Evolutionary conservation across 2,797 vertebrate species (phyloP), one percentile per base, ranked within the genome.

Genomic region (Alca torda): DNA sequence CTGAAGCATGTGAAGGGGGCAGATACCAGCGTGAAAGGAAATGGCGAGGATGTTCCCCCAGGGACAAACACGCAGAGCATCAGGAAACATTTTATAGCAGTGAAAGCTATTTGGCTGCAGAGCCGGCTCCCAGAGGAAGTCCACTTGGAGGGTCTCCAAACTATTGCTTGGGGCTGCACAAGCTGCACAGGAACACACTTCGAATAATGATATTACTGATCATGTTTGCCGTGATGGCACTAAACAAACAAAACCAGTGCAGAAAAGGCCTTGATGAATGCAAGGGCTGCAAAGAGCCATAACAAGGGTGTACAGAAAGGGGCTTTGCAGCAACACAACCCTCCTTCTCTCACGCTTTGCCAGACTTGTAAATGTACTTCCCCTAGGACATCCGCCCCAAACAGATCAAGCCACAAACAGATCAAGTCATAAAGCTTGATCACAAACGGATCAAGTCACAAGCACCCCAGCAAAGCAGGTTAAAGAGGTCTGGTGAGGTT

Each of bases 71-170:
- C 4, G 0, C 43, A 74, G 53, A 0, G 9, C 28, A 26, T 59
- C 73, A 95, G 93, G 91, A 96, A 90, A 68, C 0, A 1, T 95
- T 90, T 92, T 88, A 48, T 56, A 82, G 77, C 90, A 82, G 56
- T 53, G 70, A 77, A 87, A 89, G 53, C 63, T 90, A 16, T 76
- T 88, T n/a, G 65, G 84, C 61, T 79, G 70, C 59, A 59, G 65
- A 76, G 59, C 31, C 1, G 6, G n/a, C 5, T 95, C 93, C 88
- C 94, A 82, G 56, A 89, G 95, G 95, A 94, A 93, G 67, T 90
- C 43, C 64, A 77, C 59, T 84, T 96, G 94, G 95, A 96, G 64
- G 4, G 16, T 16, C 64, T 94, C 95, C 94, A 95, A 48, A 28
- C 23, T 13, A 16, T 23, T 84, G 30, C 63, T 84, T 8, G 19